Evolutionary conservation across 2,888 invertebrate genomes (phyloP), one percentile per base, ranked within the genome.

Genomic region (Prostheceraeus crozeri): DNA sequence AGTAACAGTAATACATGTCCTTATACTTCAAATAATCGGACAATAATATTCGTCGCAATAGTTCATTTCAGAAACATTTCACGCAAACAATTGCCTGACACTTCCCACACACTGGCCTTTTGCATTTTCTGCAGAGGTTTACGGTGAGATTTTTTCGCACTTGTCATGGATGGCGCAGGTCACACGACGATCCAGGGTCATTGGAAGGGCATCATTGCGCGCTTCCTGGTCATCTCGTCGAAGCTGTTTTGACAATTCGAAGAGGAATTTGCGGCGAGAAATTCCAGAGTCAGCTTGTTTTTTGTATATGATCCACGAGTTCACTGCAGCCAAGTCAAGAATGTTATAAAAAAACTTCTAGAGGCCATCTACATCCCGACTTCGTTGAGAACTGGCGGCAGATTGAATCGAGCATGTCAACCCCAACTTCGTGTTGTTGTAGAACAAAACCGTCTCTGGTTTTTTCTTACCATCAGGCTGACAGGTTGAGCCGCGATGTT

Each of bases 331-430:
- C 40, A 40, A 40, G 40, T 40, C 40, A 40, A 40, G 40, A 16
- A 40, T 4, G 40, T 51, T 51, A 27, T 14, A 33, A 51, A 28
- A 51, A 51, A 51, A 28, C 52, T 51, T 19, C 52, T 51, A 51
- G 23, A 27, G 52, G 52, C 52, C 52, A 51, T 23, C 52, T 21
- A 27, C 25, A 27, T 51, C 52, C 30, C 16, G 30, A 27, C 30
- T 51, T 51, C 23, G 52, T 51, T 51, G 52, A 27, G 25, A 51
- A 14, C 25, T 21, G 25, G 23, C 30, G 23, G 52, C 52, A 28
- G 21, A 51, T 27, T 51, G 52, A 51, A 23, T 51, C 52, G 52
- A 51, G 25, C 52, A 51, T 27, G 30, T 51, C 52, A 23, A 51
- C 52, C 30, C 52, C 52, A 21, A 51, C 30, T 51, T 51, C 14